A percentile compares a stretch with the other conserved stretches of the same genome.
Evolutionary conservation across 2,888 invertebrate genomes (phyloP).

Genomic region (Drosophila mimica): DNA sequence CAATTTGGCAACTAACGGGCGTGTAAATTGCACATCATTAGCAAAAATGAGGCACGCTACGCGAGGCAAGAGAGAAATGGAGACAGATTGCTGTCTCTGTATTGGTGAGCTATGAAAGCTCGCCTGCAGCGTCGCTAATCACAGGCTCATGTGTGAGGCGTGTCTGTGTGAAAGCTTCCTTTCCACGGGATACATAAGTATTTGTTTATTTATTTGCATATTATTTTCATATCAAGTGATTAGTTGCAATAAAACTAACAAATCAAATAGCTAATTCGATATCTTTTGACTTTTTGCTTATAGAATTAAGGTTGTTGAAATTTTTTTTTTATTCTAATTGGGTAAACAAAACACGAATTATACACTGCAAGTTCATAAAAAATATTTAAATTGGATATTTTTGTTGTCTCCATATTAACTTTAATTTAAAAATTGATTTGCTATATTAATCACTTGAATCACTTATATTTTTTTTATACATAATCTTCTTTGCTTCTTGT

Average conservation of each 20-base stretch:
- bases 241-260: not conserved
- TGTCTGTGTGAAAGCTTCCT: slow-evolving; percentile 24
- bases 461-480: not conserved
- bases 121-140: not conserved
- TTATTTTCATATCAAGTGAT: slow-evolving; percentile 53
- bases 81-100: not conserved
- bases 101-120: slow-evolving; percentile 30
- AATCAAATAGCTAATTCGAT: accelerated
- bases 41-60: slow-evolving; percentile 35
- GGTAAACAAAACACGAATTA: not conserved
- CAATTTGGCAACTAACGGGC: slow-evolving; percentile 49
- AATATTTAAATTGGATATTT: not conserved
- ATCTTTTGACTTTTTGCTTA: not conserved
- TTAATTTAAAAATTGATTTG: not conserved
- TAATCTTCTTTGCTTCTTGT: not conserved
- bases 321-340: not conserved
- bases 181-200: not conserved
- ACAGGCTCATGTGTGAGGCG: slow-evolving; percentile 8
- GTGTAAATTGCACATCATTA: slow-evolving; percentile 73
- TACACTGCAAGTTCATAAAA: not conserved
- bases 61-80: not conserved
- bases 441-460: accelerated
- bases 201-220: not conserved
- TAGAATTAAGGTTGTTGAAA: not conserved
- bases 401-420: not conserved